A percentile compares a stretch with the other conserved stretches of the same genome.
phyloP scores from a whole-genome alignment of 2,113 vertebrate species.

The Archocentrus centrarchus region DNA sequence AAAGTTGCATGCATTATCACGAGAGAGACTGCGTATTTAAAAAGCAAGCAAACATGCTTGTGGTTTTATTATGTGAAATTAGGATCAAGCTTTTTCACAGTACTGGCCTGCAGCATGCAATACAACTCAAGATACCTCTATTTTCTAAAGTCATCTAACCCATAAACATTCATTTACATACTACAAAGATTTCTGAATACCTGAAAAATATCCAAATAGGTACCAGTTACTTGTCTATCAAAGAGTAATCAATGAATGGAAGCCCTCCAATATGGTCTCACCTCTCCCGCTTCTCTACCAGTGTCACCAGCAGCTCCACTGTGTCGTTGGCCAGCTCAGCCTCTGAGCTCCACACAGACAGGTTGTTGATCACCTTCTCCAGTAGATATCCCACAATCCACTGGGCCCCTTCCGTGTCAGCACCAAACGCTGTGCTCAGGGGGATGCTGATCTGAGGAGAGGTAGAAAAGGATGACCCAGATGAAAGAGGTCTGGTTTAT shows the following conservation, averaged over 20 bases:
- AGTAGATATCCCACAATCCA: constrained; percentile 99
- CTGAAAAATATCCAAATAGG: no score
- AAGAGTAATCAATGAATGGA: background rate
- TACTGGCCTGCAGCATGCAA: no score
- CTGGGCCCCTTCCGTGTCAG: constrained; percentile 96
- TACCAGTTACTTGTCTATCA: no score
- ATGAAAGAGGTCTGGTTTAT: background rate
- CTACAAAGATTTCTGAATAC: background rate
- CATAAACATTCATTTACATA: background rate
- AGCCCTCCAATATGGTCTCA: constrained; percentile 50
- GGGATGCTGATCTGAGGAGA: constrained; percentile 92
- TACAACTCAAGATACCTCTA: no score
- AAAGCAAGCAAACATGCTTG: background rate
- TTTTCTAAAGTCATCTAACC: background rate
- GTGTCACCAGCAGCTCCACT: constrained; percentile 95
- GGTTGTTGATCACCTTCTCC: constrained; percentile 98
- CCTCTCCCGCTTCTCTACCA: constrained; percentile 98
- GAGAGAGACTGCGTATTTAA: background rate
- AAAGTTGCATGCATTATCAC: background rate
- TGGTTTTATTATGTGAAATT: background rate
- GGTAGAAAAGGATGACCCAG: constrained; percentile 1
- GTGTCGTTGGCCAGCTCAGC: constrained; percentile 96
- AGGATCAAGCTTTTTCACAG: no score
- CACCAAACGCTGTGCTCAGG: constrained; percentile 94
- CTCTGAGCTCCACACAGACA: constrained; percentile 98